phyloP scores from a whole-genome alignment of 2,888 invertebrate genomes.

The Eledone cirrhosa region DNA sequence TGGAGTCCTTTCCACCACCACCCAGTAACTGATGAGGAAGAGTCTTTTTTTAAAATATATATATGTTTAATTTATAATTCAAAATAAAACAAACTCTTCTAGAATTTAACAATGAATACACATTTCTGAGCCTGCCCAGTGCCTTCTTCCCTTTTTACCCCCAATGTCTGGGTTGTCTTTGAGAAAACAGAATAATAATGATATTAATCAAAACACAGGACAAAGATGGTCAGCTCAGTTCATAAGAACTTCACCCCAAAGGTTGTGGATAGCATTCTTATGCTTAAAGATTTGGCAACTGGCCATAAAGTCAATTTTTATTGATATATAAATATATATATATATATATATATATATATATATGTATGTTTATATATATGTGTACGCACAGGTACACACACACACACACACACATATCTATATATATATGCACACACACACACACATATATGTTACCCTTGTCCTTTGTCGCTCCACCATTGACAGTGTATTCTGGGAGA shows the following conservation, averaged over 20 bases:
- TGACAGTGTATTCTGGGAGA: not conserved
- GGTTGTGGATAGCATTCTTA: constrained; percentile 22
- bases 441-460: not conserved
- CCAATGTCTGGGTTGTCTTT: no score
- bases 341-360: constrained; percentile 6
- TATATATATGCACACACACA: not conserved
- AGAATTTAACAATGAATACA: not conserved
- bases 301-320: not conserved
- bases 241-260: not conserved
- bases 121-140: not conserved
- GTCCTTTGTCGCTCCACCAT: not conserved
- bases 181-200: no score
- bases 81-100: no score
- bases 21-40: no score
- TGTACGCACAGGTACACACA: not conserved
- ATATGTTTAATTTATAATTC: no score
- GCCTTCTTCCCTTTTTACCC: constrained; percentile 19
- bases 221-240: no score
- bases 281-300: constrained; percentile 1
- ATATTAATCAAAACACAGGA: no score
- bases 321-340: not conserved
- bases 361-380: not conserved
- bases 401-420: no score
- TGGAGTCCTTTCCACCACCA: no score
- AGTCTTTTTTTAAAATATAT: no score